phyloP scores from a whole-genome alignment of 1,140 invertebrate species.

The Limonius californicus region DNA sequence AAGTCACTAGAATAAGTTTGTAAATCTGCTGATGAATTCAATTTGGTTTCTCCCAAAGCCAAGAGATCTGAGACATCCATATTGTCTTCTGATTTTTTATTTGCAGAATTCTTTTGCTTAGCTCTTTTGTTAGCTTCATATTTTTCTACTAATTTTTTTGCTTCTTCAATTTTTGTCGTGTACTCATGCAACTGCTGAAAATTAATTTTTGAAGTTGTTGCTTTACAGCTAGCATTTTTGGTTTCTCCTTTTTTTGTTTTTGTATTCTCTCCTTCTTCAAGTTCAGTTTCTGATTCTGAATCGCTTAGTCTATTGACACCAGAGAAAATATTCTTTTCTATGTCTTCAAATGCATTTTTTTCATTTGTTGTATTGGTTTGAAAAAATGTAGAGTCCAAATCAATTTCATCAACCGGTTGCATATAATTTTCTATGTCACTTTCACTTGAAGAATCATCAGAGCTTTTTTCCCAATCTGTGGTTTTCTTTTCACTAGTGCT shows the following conservation, averaged over 20 bases:
- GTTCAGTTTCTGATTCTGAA: constrained; percentile 37
- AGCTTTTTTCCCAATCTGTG: no score
- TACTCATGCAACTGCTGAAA: constrained; percentile 52
- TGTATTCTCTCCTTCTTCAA: background rate
- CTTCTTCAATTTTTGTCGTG: constrained; percentile 51
- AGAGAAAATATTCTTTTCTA: constrained; percentile 40
- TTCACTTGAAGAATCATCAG: constrained; percentile 43
- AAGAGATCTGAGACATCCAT: constrained; percentile 51
- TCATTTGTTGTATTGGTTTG: constrained; percentile 27
- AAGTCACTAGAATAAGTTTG: constrained; percentile 34
- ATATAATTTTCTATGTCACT: constrained; percentile 51
- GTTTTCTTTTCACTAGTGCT: background rate
- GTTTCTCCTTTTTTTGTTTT: no score
- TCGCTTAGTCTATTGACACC: constrained; percentile 33
- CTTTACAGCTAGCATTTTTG: background rate
- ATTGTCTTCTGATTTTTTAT: no score
- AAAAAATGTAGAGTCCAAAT: constrained; percentile 49
- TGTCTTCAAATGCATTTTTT: constrained; percentile 36
- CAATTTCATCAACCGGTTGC: constrained; percentile 45
- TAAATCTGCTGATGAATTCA: constrained; percentile 14
- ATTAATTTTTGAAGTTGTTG: constrained; percentile 5
- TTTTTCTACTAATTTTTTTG: constrained; percentile 52
- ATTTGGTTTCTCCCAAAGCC: constrained; percentile 50
- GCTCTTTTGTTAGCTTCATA: constrained; percentile 37
- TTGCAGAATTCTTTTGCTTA: constrained; percentile 13